Percentiles rank a stretch among this genome's conserved stretches.
These are phyloP conservation scores for Tinea pellionella DNA, from an alignment of 2,888 invertebrate species.

Conservation along the genomic window DNA sequence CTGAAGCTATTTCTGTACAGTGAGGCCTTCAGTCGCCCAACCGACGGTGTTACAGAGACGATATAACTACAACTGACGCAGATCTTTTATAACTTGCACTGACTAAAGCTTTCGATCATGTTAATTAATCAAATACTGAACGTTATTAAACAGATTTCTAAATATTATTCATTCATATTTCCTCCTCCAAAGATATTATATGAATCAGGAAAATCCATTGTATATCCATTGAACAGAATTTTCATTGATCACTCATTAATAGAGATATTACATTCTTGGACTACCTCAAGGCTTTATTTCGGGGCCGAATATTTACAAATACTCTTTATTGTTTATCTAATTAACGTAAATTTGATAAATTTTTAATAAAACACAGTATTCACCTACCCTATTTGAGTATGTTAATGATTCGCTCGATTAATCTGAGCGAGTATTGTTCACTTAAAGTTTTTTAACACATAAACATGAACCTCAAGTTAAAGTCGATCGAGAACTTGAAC, in stretches of 20 bases:
- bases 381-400: neutral
- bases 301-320: neutral
- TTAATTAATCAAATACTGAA: neutral
- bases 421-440: neutral
- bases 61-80: slow-evolving; percentile 13
- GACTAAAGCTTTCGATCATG: neutral
- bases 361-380: neutral
- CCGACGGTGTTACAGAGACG: neutral
- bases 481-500: slow-evolving; percentile 26
- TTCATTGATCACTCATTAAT: neutral
- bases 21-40: slow-evolving; percentile 43
- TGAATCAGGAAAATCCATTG: neutral
- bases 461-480: neutral
- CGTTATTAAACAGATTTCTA: neutral
- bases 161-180: neutral
- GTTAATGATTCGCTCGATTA: neutral
- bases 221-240: neutral
- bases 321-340: neutral
- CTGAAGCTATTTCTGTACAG: slow-evolving; percentile 57
- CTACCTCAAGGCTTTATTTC: neutral
- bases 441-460: neutral
- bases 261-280: slow-evolving; percentile 1
- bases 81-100: slow-evolving; percentile 27
- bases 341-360: neutral
- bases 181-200: neutral